Evolutionary conservation across 2,113 vertebrate genomes (phyloP), one percentile per base, ranked within the genome.

Genomic region (Coptodon bakossiorum): DNA sequence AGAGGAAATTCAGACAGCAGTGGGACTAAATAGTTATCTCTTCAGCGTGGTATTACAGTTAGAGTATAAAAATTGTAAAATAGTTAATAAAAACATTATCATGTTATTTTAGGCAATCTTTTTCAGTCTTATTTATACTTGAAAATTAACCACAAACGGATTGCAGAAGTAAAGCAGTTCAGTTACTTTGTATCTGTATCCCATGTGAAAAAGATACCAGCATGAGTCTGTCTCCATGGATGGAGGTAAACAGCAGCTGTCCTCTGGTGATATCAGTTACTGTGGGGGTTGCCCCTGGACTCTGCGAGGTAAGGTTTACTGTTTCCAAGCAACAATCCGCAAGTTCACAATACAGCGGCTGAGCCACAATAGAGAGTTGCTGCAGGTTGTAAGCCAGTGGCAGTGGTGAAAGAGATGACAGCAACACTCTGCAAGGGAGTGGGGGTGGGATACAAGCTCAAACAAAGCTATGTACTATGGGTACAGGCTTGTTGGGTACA

Each of bases 271-370:
- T 93, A 91, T 91, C 87, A 86, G 78, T 95, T 93, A 82, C 90
- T 34, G 86, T 29, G 66, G 80, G 89, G 91, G 82, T 83, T 93
- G 87, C 85, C 91, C 87, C 86, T 78, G 54, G 76, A 82, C 81
- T 13, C 38, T 53, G 81, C 79, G 91, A 89, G 93, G 92, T 76
- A 36, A 92, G 81, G 86, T 89, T 92, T 87, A 81, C 63, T 29
- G 93, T 95, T 86, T 92, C 93, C 84, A 68, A 90, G 94, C 90
- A 94, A 94, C 94, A 68, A 84, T 90, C 82, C 66, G 7, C 53
- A 71, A 90, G 73, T 86, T 86, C 73, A 89, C 86, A 88, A 89
- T 71, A 50, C 27, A 76, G 43, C 6, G 43, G 24, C 43, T 76
- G 71, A 76, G 52, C 22, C 59, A 89, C 88, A 89, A 84, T 66